Conservation (phyloP, 2,113 vertebrate species). For the Pagrus major region DNA sequence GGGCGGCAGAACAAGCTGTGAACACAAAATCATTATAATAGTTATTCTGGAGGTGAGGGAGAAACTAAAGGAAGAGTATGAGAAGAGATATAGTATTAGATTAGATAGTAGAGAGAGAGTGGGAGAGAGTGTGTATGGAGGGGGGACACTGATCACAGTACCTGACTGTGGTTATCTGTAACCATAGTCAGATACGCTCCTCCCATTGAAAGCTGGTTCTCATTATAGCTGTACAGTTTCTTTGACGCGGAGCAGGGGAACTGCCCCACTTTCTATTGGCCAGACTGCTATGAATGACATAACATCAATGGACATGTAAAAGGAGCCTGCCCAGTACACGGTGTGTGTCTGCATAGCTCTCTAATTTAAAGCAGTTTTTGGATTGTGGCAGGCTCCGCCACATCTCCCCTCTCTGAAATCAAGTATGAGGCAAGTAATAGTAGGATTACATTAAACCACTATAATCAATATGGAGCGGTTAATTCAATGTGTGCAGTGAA, state of each 20-base stretch:
- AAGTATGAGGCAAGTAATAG: not conserved
- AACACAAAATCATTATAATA: not conserved
- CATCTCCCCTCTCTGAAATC: not conserved
- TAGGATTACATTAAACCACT: not conserved
- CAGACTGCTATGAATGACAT: constrained; percentile 25
- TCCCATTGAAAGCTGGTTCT: constrained; percentile 66
- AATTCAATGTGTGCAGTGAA: not conserved
- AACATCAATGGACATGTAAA: constrained; percentile 20
- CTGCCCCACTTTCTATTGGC: constrained; percentile 75
- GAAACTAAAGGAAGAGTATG: not conserved
- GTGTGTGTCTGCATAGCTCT: not conserved
- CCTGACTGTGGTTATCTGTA: too few species aligned
- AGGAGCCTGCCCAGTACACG: not conserved
- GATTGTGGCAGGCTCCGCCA: not conserved
- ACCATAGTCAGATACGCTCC: not conserved
- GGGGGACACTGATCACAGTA: too few species aligned
- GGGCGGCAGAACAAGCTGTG: not conserved
- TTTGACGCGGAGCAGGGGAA: constrained; percentile 25
- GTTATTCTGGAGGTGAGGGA: not conserved
- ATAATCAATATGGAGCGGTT: not conserved
- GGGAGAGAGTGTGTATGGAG: too few species aligned
- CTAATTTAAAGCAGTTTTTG: not conserved
- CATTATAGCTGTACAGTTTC: constrained; percentile 52
- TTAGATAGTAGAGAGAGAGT: too few species aligned
- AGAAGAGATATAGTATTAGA: not conserved